A percentile compares a stretch with the other conserved stretches of the same genome.
Conservation (phyloP, 2,113 vertebrate species). For the Plecotus auritus region DNA sequence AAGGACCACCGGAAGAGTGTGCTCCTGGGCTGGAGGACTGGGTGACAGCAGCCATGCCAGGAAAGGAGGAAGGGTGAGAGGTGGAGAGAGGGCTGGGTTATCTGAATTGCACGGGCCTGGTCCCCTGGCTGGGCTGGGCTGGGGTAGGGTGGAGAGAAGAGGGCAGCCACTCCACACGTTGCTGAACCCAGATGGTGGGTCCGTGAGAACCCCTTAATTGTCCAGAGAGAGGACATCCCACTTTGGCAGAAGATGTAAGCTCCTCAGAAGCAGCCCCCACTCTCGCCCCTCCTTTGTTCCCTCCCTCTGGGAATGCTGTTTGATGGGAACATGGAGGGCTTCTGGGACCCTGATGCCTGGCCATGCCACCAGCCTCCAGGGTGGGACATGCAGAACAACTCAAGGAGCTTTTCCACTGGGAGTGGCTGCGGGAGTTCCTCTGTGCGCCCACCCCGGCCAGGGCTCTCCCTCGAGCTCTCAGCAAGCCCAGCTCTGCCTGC, state of each 20-base stretch:
- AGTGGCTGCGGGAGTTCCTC: background rate
- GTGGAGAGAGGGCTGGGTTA: background rate
- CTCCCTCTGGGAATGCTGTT: background rate
- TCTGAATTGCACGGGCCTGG: background rate
- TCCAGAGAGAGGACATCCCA: slow-evolving; percentile 42
- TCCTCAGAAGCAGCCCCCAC: slow-evolving; percentile 63
- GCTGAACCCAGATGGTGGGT: slow-evolving; percentile 49
- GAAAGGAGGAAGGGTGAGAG: background rate
- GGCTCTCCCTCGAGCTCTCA: background rate
- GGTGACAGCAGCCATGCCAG: background rate
- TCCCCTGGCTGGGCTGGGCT: background rate
- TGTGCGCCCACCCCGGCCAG: background rate
- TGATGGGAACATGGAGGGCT: background rate
- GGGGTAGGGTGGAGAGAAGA: background rate
- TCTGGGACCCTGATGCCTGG: slow-evolving; percentile 13
- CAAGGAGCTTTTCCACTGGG: background rate
- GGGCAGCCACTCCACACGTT: background rate
- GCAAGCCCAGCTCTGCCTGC: background rate
- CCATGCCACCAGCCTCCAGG: background rate
- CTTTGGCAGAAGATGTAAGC: slow-evolving; percentile 37
- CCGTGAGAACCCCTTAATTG: slow-evolving; percentile 53
- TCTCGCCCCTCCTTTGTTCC: background rate
- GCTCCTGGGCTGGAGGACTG: background rate
- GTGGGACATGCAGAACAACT: background rate
- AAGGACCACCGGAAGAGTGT: background rate